Conservation (phyloP, 2,797 vertebrate species). For the Phoxinus dragarum region DNA sequence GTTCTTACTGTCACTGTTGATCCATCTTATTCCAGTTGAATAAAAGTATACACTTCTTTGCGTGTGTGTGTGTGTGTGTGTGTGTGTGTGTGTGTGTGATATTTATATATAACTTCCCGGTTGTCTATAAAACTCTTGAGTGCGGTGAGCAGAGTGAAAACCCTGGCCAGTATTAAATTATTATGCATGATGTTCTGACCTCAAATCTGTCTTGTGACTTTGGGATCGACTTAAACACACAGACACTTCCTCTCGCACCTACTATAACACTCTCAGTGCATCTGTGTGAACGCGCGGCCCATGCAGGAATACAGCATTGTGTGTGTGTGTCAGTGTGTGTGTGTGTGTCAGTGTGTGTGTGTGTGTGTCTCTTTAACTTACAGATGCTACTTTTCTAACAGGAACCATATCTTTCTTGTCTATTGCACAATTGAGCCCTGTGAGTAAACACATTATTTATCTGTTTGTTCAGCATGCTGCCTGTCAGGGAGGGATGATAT, state of each 20-base stretch:
- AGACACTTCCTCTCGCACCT: slow-evolving; percentile 33
- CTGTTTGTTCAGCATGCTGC: slow-evolving; percentile 68
- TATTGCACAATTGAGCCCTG: slow-evolving; percentile 12
- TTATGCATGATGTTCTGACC: neutral
- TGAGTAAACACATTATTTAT: slow-evolving; percentile 54
- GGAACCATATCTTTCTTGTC: neutral
- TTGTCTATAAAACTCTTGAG: neutral
- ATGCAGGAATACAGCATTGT: slow-evolving; percentile 14
- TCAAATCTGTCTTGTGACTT: neutral
- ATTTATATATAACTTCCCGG: no score
- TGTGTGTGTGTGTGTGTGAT: no score
- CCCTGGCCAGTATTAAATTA: neutral
- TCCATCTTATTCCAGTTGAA: neutral
- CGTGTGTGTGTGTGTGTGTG: no score
- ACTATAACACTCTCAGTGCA: slow-evolving; percentile 11
- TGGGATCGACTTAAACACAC: neutral
- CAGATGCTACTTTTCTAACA: slow-evolving; percentile 13
- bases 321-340: neutral
- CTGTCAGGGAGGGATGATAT: slow-evolving; percentile 65
- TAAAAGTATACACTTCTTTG: neutral
- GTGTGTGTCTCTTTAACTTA: slow-evolving; percentile 2
- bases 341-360: neutral
- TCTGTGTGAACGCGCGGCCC: neutral
- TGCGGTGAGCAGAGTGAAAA: neutral
- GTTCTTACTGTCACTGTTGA: neutral